Evolutionary conservation across 2,113 vertebrate species (phyloP), one percentile per base, ranked within the genome.

Genomic region (Cheirogaleus medius): DNA sequence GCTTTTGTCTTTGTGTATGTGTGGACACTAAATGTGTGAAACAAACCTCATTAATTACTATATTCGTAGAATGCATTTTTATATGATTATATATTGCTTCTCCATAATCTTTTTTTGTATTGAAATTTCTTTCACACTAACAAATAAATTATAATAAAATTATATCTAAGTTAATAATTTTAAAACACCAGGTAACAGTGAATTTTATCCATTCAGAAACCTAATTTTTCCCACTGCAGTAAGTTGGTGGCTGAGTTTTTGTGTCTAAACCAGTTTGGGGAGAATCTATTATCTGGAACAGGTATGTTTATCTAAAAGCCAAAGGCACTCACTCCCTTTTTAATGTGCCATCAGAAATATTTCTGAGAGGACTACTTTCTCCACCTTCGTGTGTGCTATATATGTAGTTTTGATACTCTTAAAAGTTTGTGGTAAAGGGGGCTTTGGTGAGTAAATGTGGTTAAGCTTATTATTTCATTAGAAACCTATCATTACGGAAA

Each of bases 291-390:
- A 87, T 54, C 44, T 71, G 81, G n/a, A 92, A 94, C 47, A 85
- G 4, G 9, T 73, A 34, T 78, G 32, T 93, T 85, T 97, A 69
- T 71, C 21, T 69, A 77, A 58, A 95, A 91, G 71, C 54, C 91
- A 94, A 93, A 91, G 86, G 11, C 87, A 96, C 69, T 87, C 87
- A 96, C 69, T 87, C 83, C 95, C 76, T 82, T 90, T 66, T 52
- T 56, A 66, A 81, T 63, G 4, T 73, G 54, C 11, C 66, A 37
- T 78, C 60, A 76, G 39, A 87, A 66, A 21, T 78, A 29, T 18
- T 94, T 81, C 49, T 85, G 74, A 32, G 6, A 80, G 21, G 42
- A 92, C 73, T 47, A 17, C 47, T 83, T 71, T 13, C 20, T 8
- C 13, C 18, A 47, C 25, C 11, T 86, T 27, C 60, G 9, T 74